Evolutionary conservation across 2,888 invertebrate genomes (phyloP).

Genomic region (Galeruca laticollis): DNA sequence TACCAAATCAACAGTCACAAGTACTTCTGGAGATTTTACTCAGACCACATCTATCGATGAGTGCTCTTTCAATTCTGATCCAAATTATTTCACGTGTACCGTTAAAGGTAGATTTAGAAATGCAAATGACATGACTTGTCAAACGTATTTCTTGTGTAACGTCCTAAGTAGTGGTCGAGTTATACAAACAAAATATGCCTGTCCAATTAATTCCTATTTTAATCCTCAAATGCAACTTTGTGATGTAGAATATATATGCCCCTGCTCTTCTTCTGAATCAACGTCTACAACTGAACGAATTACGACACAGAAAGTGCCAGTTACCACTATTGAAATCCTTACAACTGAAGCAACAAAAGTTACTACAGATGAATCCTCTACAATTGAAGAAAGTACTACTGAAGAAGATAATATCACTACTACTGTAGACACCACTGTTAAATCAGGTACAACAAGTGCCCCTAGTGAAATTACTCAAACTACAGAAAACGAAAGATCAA

Average conservation of each 20-base stretch:
- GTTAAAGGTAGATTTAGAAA: slow-evolving; percentile 66
- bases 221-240: slow-evolving; percentile 43
- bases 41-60: not conserved
- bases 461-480: slow-evolving; percentile 6
- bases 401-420: not conserved
- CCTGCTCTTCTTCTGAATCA: slow-evolving; percentile 39
- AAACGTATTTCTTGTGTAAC: slow-evolving; percentile 52
- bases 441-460: slow-evolving; percentile 19
- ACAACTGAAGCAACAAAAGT: not conserved
- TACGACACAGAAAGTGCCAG: not conserved
- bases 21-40: not conserved
- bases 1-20: not conserved
- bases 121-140: slow-evolving; percentile 59
- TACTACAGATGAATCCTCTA: slow-evolving; percentile 7
- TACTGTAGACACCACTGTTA: not conserved
- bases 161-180: slow-evolving; percentile 52
- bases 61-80: slow-evolving; percentile 12
- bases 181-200: slow-evolving; percentile 55
- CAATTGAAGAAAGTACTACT: not conserved
- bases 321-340: too few species aligned
- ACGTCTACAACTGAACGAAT: slow-evolving; percentile 3
- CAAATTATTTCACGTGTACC: slow-evolving; percentile 48
- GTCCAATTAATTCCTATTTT: slow-evolving; percentile 49
- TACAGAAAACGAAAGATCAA: too few species aligned
- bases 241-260: slow-evolving; percentile 64